Conservation (phyloP, 1,140 invertebrate genomes). For the Pectinophora gossypiella region DNA sequence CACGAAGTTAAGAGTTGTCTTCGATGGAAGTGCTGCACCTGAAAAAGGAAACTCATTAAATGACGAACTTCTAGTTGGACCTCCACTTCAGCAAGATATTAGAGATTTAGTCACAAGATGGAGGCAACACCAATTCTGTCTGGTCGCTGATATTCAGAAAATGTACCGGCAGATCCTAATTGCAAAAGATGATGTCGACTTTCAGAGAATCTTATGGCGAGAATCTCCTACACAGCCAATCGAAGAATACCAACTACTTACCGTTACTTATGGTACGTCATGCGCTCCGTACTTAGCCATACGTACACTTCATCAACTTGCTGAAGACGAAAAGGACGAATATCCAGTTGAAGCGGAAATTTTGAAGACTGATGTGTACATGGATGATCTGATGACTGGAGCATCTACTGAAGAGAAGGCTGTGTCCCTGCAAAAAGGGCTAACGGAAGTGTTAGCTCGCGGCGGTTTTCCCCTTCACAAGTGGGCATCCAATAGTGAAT, state of each 20-base stretch:
- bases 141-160: conserved; percentile 50
- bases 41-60: conserved; percentile 24
- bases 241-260: conserved; percentile 24
- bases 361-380: conserved; percentile 47
- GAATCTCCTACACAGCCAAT: conserved; percentile 12
- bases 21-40: conserved; percentile 20
- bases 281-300: conserved; percentile 50
- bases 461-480: conserved; percentile 41
- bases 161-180: conserved; percentile 68
- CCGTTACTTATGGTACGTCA: conserved; percentile 48
- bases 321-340: conserved; percentile 27
- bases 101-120: conserved; percentile 20
- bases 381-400: conserved; percentile 61
- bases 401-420: conserved; percentile 36
- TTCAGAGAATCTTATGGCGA: conserved; percentile 51
- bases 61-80: conserved; percentile 17
- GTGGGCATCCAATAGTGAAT: conserved; percentile 38
- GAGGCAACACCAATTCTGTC: conserved; percentile 16
- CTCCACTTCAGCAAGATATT: conserved; percentile 20
- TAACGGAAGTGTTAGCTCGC: conserved; percentile 20
- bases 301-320: conserved; percentile 42
- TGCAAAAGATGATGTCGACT: conserved; percentile 20
- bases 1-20: conserved; percentile 25
- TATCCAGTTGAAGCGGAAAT: conserved; percentile 34
- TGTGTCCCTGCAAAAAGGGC: conserved; percentile 19